Evolutionary conservation across 2,797 vertebrate genomes (phyloP).

Genomic region (Labeo calbasu): DNA sequence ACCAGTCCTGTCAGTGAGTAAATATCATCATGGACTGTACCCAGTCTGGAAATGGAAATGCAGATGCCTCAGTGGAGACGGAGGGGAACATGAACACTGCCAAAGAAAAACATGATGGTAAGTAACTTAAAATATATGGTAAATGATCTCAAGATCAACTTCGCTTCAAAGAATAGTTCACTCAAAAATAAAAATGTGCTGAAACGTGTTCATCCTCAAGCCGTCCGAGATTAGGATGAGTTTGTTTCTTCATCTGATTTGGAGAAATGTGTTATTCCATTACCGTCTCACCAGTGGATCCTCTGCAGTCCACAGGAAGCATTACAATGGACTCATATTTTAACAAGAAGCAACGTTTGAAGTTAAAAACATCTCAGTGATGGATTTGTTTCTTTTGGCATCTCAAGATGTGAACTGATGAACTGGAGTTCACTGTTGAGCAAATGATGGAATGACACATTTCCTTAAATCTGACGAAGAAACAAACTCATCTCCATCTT

Average conservation of each 20-base stretch:
- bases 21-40: background rate
- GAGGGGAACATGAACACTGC: background rate
- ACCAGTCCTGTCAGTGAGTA: background rate
- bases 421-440: background rate
- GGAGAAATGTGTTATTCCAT: background rate
- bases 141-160: background rate
- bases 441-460: background rate
- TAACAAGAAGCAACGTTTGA: too few relatives aligned
- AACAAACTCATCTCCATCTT: background rate
- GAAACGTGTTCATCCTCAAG: too few relatives aligned
- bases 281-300: background rate
- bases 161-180: background rate
- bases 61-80: background rate
- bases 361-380: too few relatives aligned
- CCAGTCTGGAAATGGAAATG: background rate
- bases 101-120: background rate
- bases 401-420: background rate
- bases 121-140: background rate
- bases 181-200: background rate
- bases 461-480: background rate
- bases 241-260: background rate
- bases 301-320: background rate
- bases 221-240: background rate
- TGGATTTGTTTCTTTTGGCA: background rate
- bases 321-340: too few relatives aligned